Evolutionary conservation across 1,140 invertebrate genomes (phyloP), one percentile per base, ranked within the genome.

Genomic region (Andrena cerasifolii): DNA sequence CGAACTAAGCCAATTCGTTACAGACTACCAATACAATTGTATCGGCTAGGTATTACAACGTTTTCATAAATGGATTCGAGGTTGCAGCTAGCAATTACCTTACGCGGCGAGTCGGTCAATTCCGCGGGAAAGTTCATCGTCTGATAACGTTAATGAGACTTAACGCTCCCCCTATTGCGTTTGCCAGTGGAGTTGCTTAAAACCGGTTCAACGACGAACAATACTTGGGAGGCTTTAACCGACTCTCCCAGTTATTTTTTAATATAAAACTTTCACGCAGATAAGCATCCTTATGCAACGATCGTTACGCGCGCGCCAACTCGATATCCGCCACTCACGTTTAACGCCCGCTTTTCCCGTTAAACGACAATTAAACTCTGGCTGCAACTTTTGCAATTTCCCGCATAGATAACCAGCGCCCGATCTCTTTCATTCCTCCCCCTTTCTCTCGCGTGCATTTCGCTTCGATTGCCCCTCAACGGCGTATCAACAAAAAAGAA

Each of bases 311-410:
- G 51, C 71, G 33, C 26, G 31, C 53, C 24, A 31, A 67, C 62
- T n/a, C 62, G 63, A 67, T 75, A 75, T 28, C 51, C 51, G 36
- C 1, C 36, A 33, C 18, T 66, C 62, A 49, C 40, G 73, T 58
- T 68, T 68, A 75, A 75, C 73, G 51, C 33, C 58, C 63, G 73
- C 36, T 67, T 75, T 56, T 67, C 62, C 40, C 63, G 43, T 75
- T 75, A 75, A 75, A 75, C 63, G 73, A 75, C 63, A 26, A 75
- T 75, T 75, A 75, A 75, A 75, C 53, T 68, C 63, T 47, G 36
- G 49, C 47, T 56, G 4, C 14, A 75, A 75, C 72, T 75, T 75
- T 45, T 45, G 28, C 28, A 75, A 75, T 67, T 75, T 75, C 51
- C 63, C 26, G 26, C 49, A 33, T 40, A 56, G 51, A 54, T 67